Percentiles rank a stretch among this genome's conserved stretches.
Conservation (phyloP, 1,140 invertebrate genomes). For the Coenobita brevimanus region DNA sequence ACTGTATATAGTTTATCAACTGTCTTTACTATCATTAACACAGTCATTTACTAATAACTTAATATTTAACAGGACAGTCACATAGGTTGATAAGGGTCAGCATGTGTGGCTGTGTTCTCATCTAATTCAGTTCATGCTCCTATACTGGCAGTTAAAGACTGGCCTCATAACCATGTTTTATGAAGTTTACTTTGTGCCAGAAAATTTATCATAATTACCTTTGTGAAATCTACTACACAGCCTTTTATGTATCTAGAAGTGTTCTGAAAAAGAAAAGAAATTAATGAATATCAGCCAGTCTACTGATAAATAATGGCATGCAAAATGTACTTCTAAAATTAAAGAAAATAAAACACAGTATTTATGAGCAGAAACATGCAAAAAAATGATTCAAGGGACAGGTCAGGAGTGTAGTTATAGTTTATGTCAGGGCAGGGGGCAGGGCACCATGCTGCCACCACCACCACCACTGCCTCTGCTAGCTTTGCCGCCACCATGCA, state of each 20-base stretch:
- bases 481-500: background rate
- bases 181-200: slow-evolving; percentile 11
- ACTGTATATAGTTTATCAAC: background rate
- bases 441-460: too few relatives aligned
- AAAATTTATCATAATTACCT: slow-evolving; percentile 60
- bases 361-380: slow-evolving; percentile 62
- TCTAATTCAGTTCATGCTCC: slow-evolving; percentile 16
- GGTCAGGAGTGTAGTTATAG: slow-evolving; percentile 64
- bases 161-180: background rate
- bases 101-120: background rate
- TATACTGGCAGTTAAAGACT: background rate
- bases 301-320: slow-evolving; percentile 50
- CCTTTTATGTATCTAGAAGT: slow-evolving; percentile 65
- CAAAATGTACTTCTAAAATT: slow-evolving; percentile 17
- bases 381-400: slow-evolving; percentile 57
- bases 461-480: background rate
- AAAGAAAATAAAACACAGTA: slow-evolving; percentile 49
- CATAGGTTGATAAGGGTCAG: background rate
- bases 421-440: too few relatives aligned
- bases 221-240: slow-evolving; percentile 67
- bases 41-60: too few relatives aligned
- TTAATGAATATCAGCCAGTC: slow-evolving; percentile 54
- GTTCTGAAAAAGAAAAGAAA: slow-evolving; percentile 67
- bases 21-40: background rate
- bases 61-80: background rate